Conservation (phyloP, 2,888 invertebrate genomes). For the Idaea biselata region DNA sequence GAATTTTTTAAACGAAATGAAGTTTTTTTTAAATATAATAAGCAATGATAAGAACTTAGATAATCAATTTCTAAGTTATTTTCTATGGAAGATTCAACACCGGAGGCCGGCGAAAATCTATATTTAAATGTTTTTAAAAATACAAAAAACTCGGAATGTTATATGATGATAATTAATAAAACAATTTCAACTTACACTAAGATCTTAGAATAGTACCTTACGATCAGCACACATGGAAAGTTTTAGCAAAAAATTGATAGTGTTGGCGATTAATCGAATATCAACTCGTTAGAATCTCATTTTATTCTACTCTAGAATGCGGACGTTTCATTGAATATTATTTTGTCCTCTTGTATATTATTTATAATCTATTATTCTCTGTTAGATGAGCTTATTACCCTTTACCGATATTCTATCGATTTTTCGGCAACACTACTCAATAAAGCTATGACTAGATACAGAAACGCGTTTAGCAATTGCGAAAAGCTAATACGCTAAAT, state of each 20-base stretch:
- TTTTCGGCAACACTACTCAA: conserved; percentile 10
- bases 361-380: no score
- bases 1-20: no score
- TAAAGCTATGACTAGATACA: conserved; percentile 40
- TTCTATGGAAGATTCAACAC: no score
- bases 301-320: no score
- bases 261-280: neutral
- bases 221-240: conserved; percentile 21
- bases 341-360: no score
- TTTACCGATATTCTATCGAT: neutral
- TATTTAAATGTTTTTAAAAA: neutral
- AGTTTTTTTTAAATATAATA: no score
- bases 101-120: neutral
- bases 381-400: no score
- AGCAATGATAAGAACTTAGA: no score
- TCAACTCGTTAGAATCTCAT: neutral
- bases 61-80: no score
- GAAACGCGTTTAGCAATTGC: conserved; percentile 25
- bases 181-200: neutral
- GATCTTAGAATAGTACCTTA: neutral
- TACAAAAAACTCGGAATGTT: neutral
- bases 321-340: no score
- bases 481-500: conserved; percentile 15
- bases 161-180: neutral
- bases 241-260: neutral